Percentiles rank a stretch among this genome's conserved stretches.
Evolutionary conservation across 2,888 invertebrate species (phyloP).

Genomic region (Athripsodes cinereus): DNA sequence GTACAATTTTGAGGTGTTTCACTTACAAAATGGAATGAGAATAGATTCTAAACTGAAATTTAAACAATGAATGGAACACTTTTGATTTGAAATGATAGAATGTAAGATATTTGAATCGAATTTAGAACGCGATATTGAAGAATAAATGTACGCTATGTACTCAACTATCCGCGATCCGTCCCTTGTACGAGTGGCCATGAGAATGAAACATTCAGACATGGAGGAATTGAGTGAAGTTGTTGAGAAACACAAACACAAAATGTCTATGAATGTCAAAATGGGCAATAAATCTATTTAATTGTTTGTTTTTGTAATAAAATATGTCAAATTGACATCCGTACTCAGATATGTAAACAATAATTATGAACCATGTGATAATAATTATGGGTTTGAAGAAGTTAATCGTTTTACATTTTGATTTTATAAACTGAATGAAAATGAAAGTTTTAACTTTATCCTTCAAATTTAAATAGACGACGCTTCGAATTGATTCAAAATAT

Average conservation of each 20-base stretch:
- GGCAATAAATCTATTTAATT: constrained; percentile 7
- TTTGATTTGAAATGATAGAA: too few species aligned
- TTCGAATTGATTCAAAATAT: too few species aligned
- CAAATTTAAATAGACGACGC: too few species aligned
- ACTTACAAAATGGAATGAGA: too few species aligned
- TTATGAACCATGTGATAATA: neutral
- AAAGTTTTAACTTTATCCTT: constrained; percentile 12
- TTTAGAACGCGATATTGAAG: too few species aligned
- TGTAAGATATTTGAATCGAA: too few species aligned
- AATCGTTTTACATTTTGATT: constrained; percentile 8
- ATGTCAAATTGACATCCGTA: neutral
- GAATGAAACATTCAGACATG: neutral
- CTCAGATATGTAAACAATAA: neutral
- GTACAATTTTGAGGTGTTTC: too few species aligned
- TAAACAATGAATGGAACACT: too few species aligned
- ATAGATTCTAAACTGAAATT: too few species aligned
- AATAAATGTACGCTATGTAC: too few species aligned
- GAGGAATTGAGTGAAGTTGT: neutral
- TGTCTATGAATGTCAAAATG: constrained; percentile 5
- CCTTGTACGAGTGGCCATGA: neutral
- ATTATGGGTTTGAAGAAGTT: neutral
- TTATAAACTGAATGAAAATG: constrained; percentile 15
- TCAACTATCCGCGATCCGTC: too few species aligned
- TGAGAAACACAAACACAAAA: constrained; percentile 1
- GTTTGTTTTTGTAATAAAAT: constrained; percentile 8